phyloP scores from a whole-genome alignment of 1,140 invertebrate genomes.

The Cotesia glomerata region DNA sequence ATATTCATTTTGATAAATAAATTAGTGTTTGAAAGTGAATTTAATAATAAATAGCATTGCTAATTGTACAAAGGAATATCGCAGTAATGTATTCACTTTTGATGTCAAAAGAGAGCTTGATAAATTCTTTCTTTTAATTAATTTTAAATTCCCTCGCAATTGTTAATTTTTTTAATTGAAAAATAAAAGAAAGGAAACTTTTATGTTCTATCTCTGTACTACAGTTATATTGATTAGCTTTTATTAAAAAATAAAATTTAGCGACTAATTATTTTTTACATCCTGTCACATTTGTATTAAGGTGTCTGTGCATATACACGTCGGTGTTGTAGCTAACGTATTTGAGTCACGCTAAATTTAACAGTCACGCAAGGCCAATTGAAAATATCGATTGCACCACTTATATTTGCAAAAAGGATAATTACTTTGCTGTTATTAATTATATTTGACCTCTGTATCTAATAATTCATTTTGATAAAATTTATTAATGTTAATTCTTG shows the following conservation, averaged over 20 bases:
- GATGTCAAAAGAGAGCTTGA: too few species aligned
- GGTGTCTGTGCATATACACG: not conserved
- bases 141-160: too few species aligned
- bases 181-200: too few species aligned
- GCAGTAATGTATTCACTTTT: too few species aligned
- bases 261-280: not conserved
- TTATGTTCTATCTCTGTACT: too few species aligned
- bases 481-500: not conserved
- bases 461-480: not conserved
- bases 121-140: too few species aligned
- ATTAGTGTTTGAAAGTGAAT: not conserved
- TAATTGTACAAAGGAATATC: too few species aligned
- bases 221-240: not conserved
- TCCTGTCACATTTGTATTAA: slow-evolving; percentile 7
- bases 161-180: too few species aligned
- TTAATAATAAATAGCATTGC: too few species aligned
- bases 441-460: not conserved
- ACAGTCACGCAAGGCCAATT: slow-evolving; percentile 26
- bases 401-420: not conserved
- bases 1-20: not conserved
- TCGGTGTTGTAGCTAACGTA: slow-evolving; percentile 8
- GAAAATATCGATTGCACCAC: slow-evolving; percentile 15
- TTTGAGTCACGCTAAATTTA: slow-evolving; percentile 20
- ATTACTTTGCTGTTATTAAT: not conserved
- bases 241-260: not conserved